Conservation (phyloP, 2,888 invertebrate genomes). For the Rapana venosa region DNA sequence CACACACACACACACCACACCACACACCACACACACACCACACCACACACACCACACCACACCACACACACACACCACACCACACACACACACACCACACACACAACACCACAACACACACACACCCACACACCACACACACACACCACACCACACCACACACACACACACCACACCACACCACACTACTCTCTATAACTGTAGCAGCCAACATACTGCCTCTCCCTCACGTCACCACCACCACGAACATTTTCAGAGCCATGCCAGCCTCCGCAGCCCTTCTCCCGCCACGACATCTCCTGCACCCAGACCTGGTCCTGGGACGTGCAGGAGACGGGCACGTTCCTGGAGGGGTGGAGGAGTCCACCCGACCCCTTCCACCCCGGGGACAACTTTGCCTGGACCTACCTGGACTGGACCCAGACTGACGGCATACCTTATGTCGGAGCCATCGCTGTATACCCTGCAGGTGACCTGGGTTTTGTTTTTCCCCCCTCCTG, state of each 20-base stretch:
- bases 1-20: no score
- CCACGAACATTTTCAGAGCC: conserved; percentile 53
- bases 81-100: no score
- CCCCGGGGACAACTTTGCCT: conserved; percentile 50
- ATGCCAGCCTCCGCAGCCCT: conserved; percentile 51
- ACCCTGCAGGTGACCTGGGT: conserved; percentile 66
- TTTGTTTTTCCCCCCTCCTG: background rate
- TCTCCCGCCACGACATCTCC: conserved; percentile 47
- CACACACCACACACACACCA: no score
- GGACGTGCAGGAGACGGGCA: conserved; percentile 52
- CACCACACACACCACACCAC: no score
- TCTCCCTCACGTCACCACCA: no score
- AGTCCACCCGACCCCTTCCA: conserved; percentile 29
- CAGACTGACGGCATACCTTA: conserved; percentile 64
- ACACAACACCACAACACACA: no score
- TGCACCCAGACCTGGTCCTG: conserved; percentile 60
- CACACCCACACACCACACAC: no score
- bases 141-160: no score
- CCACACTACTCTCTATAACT: no score
- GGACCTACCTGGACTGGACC: conserved; percentile 58
- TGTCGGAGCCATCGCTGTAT: conserved; percentile 60
- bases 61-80: no score
- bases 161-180: no score
- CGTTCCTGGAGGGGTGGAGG: conserved; percentile 58
- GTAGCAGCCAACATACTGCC: no score